Percentiles rank a stretch among this genome's conserved stretches.
These are phyloP conservation scores for Tetramorium alpestre DNA, from an alignment of 1,140 invertebrate species.

Conservation along the genomic window DNA sequence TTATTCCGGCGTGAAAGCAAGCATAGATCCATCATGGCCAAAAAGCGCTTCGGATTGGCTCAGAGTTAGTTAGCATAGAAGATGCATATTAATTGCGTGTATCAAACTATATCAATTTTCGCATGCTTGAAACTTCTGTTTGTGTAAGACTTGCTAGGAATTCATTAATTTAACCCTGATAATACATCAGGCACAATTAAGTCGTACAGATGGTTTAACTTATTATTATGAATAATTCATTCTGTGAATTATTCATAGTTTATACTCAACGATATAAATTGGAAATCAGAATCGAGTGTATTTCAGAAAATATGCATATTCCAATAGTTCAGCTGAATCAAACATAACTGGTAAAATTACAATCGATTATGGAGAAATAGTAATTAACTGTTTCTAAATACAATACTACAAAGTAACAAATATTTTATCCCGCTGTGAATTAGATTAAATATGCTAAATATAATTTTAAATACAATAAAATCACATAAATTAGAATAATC, in stretches of 20 bases:
- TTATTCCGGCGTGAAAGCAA: slow-evolving; percentile 73
- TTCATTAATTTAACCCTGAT: slow-evolving; percentile 37
- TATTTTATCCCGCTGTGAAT: neutral
- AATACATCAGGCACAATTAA: slow-evolving; percentile 48
- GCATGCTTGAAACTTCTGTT: slow-evolving; percentile 3
- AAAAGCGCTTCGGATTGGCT: slow-evolving; percentile 47
- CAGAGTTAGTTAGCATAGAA: slow-evolving; percentile 71
- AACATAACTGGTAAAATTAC: neutral
- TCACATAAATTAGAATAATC: neutral
- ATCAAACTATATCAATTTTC: slow-evolving; percentile 47
- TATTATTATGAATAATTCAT: slow-evolving; percentile 58
- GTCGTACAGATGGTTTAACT: slow-evolving; percentile 11
- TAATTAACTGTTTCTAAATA: slow-evolving; percentile 10
- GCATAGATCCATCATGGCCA: slow-evolving; percentile 77
- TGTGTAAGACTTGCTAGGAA: neutral
- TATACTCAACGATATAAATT: slow-evolving; percentile 16
- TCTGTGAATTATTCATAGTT: slow-evolving; percentile 44
- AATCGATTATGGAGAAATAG: neutral
- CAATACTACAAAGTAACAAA: neutral
- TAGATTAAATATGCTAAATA: neutral
- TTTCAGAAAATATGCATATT: slow-evolving; percentile 20
- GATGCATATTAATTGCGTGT: slow-evolving; percentile 42
- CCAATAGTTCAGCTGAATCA: neutral
- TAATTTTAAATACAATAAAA: neutral
- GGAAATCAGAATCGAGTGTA: slow-evolving; percentile 23